A percentile compares a stretch with the other conserved stretches of the same genome.
phyloP scores from a whole-genome alignment of 1,140 invertebrate species.

The Laupala kohalensis region DNA sequence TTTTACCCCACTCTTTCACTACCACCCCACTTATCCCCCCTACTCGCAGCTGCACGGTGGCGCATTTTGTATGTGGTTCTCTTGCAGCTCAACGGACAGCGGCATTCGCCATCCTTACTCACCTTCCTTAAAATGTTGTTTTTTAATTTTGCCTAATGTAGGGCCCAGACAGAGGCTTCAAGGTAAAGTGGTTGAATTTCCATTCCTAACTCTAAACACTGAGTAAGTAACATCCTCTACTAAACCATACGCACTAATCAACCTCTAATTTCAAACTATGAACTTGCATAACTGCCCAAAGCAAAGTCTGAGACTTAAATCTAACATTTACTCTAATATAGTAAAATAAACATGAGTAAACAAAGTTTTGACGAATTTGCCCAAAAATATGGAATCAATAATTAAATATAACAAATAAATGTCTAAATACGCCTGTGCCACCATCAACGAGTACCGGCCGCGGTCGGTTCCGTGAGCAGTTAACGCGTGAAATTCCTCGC shows the following conservation, averaged over 20 bases:
- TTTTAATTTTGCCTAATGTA: constrained; percentile 2
- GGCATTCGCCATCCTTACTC: background rate
- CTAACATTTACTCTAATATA: background rate
- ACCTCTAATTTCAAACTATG: background rate
- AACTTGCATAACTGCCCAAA: background rate
- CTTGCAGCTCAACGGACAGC: background rate
- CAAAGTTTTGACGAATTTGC: background rate
- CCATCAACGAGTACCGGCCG: background rate
- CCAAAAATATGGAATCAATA: background rate
- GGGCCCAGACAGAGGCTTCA: background rate
- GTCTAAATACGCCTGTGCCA: background rate
- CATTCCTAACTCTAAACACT: background rate
- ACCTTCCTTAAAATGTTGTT: background rate
- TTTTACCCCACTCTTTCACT: too few species aligned
- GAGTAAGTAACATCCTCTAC: background rate
- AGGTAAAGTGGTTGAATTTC: constrained; percentile 5
- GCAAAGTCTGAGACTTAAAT: background rate
- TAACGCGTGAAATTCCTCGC: background rate
- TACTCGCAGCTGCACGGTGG: background rate
- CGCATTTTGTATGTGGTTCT: constrained; percentile 1
- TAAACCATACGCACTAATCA: background rate
- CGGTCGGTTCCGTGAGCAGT: background rate
- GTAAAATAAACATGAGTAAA: background rate
- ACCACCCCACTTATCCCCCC: too few species aligned
- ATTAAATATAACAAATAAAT: background rate